A percentile compares a stretch with the other conserved stretches of the same genome.
Evolutionary conservation across 2,113 vertebrate genomes (phyloP).

Genomic region (Colius striatus): DNA sequence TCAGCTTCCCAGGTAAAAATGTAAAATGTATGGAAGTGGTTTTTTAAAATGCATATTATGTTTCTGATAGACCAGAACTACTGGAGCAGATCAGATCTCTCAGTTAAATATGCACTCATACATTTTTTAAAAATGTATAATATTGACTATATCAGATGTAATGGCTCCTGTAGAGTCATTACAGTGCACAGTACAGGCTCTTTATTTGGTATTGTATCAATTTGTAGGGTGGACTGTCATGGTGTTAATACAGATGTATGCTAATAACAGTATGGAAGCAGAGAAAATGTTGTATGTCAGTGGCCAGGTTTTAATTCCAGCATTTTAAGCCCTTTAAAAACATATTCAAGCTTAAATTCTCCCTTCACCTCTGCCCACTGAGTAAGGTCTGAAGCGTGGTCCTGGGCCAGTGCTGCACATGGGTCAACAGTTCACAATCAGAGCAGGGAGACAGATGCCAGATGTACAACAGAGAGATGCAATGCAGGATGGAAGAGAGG

Average conservation of each 20-base stretch:
- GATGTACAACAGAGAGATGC: neutral
- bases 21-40: conserved; percentile 53
- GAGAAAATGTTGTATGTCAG: neutral
- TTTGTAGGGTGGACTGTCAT: conserved; percentile 72
- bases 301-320: conserved; percentile 53
- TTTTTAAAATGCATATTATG: conserved; percentile 69
- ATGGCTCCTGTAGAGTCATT: conserved; percentile 68
- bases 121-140: conserved; percentile 67
- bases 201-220: conserved; percentile 75
- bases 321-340: neutral
- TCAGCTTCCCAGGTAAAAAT: conserved; percentile 68
- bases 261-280: conserved; percentile 34
- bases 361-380: neutral
- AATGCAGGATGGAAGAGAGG: neutral
- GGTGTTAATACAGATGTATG: conserved; percentile 62
- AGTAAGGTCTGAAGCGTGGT: neutral
- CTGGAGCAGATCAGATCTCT: conserved; percentile 75
- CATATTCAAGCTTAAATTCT: neutral
- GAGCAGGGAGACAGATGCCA: fast-evolving
- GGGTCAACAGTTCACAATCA: neutral
- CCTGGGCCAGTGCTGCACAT: fast-evolving
- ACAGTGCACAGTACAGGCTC: conserved; percentile 52
- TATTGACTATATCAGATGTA: conserved; percentile 74
- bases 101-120: conserved; percentile 76
- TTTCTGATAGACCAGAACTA: conserved; percentile 69